phyloP scores from a whole-genome alignment of 1,140 invertebrate species.

The Melitaea cinxia region DNA sequence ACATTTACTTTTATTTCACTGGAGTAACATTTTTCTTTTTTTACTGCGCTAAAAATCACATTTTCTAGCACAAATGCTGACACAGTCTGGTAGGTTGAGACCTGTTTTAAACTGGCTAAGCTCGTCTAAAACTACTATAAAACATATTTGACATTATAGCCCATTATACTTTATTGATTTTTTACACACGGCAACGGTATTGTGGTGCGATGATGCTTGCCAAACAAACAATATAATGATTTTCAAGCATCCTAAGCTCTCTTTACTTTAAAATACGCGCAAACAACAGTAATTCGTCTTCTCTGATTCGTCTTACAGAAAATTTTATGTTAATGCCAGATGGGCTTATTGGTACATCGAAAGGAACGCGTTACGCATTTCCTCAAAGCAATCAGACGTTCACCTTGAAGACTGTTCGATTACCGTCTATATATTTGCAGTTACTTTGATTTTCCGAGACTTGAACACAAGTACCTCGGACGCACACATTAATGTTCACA shows the following conservation, averaged over 20 bases:
- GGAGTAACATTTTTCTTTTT: background rate
- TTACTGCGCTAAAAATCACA: background rate
- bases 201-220: slow-evolving; percentile 29
- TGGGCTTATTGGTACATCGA: slow-evolving; percentile 7
- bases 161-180: slow-evolving; percentile 10
- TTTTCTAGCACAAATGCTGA: background rate
- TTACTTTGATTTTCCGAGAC: slow-evolving; percentile 53
- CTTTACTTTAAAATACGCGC: slow-evolving; percentile 21
- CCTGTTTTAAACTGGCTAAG: too few species aligned
- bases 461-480: slow-evolving; percentile 69
- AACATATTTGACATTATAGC: slow-evolving; percentile 1
- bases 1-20: background rate
- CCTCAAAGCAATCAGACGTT: slow-evolving; percentile 24
- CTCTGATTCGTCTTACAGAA: slow-evolving; percentile 4
- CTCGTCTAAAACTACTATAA: background rate
- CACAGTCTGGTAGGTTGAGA: background rate
- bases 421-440: slow-evolving; percentile 39
- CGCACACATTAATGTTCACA: slow-evolving; percentile 77
- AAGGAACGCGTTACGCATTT: slow-evolving; percentile 25
- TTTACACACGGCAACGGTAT: slow-evolving; percentile 15
- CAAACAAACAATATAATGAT: slow-evolving; percentile 46
- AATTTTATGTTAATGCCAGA: background rate
- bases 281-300: slow-evolving; percentile 21
- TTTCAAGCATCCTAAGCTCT: slow-evolving; percentile 40
- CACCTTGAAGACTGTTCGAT: slow-evolving; percentile 36